Conservation (phyloP, 2,888 invertebrate genomes). For the Protonemura montana region DNA sequence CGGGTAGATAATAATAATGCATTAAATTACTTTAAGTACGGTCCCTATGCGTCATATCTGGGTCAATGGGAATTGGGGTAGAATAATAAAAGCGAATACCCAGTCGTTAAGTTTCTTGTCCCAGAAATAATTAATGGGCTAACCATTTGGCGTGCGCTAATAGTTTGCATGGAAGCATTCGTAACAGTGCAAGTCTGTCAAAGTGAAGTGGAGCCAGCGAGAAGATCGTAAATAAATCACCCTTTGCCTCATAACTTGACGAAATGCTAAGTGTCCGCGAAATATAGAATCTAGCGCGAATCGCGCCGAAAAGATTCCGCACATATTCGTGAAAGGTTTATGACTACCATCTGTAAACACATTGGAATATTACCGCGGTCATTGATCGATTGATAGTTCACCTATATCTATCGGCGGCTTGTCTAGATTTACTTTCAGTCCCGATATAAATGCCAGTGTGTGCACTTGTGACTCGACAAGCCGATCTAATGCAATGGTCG, state of each 20-base stretch:
- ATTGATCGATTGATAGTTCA: not conserved
- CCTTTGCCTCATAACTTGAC: not conserved
- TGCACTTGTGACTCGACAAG: not conserved
- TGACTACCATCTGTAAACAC: not conserved
- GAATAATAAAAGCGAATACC: not conserved
- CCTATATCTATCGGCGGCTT: not conserved
- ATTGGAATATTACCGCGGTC: not conserved
- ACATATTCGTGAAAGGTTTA: not conserved
- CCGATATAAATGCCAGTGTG: not conserved
- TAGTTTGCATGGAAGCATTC: not conserved
- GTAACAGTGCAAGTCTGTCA: not conserved
- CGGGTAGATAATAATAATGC: not conserved
- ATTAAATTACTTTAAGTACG: not conserved
- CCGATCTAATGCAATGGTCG: no score
- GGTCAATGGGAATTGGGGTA: not conserved
- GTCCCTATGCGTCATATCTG: not conserved
- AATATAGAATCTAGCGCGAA: not conserved
- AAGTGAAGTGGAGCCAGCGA: not conserved
- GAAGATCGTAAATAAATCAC: not conserved
- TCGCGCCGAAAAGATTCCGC: not conserved
- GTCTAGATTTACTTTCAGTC: not conserved
- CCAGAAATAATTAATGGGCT: slow-evolving; percentile 2
- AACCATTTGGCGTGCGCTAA: not conserved
- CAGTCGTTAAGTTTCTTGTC: not conserved
- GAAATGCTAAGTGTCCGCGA: not conserved